Conservation (phyloP, 2,797 vertebrate species). For the Schizopygopsis malacanthus region DNA sequence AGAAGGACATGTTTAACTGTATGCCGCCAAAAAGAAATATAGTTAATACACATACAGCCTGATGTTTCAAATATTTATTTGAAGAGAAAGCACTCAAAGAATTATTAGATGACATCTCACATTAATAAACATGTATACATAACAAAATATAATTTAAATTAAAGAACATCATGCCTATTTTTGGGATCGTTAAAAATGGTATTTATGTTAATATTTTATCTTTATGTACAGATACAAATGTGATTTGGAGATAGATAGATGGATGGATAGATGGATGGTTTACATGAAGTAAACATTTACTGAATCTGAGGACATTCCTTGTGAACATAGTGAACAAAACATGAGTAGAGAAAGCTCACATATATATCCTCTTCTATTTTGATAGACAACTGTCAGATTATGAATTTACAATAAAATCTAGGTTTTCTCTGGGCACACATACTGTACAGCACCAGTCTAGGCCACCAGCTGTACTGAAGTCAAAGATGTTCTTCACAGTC, state of each 20-base stretch:
- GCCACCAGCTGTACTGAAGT: not conserved
- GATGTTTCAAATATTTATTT: slow-evolving; percentile 12
- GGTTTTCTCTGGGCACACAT: not conserved
- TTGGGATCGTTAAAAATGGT: not conserved
- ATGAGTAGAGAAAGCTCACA: not conserved
- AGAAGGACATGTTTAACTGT: slow-evolving; percentile 70
- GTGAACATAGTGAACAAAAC: not conserved
- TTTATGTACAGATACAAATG: not conserved
- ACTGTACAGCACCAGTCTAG: not conserved
- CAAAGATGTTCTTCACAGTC: slow-evolving; percentile 19
- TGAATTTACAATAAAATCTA: not conserved
- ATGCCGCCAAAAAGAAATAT: slow-evolving; percentile 57
- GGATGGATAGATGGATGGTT: too few species aligned
- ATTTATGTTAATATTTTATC: not conserved
- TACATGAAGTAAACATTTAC: too few species aligned
- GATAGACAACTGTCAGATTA: not conserved
- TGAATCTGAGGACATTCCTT: too few species aligned
- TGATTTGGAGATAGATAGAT: not conserved
- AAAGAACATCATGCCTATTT: not conserved
- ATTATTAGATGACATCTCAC: not conserved
- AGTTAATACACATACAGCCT: slow-evolving; percentile 20
- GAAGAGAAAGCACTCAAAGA: slow-evolving; percentile 12
- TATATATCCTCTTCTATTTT: not conserved
- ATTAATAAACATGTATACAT: not conserved
- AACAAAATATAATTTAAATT: not conserved